These are phyloP conservation scores for Corythornis cristatus DNA, from an alignment of 2,113 vertebrate species.

Conservation along the genomic window DNA sequence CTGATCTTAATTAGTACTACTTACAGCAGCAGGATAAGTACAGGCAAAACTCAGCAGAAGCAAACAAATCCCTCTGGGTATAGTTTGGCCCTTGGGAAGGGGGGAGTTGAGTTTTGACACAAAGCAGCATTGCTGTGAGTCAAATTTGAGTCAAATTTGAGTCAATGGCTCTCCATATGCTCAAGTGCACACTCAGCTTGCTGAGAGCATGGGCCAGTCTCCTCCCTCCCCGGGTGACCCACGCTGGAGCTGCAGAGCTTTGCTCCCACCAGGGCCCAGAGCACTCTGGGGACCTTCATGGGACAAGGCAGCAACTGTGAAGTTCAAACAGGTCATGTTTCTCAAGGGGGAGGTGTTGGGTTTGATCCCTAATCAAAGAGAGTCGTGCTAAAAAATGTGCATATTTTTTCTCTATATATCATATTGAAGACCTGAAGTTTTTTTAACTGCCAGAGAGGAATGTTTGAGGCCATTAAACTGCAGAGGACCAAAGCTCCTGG, in stretches of 20 bases:
- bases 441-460: neutral
- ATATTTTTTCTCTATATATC: neutral
- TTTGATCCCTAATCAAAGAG: neutral
- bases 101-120: neutral
- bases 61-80: neutral
- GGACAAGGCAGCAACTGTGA: neutral
- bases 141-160: too few species aligned
- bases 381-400: fast-evolving
- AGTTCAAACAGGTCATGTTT: neutral
- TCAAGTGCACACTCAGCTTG: neutral
- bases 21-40: conserved; percentile 22
- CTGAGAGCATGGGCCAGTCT: neutral
- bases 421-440: neutral
- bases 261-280: fast-evolving
- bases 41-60: neutral
- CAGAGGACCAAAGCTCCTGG: neutral
- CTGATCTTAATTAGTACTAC: conserved; percentile 16
- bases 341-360: neutral
- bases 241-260: neutral
- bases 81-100: neutral
- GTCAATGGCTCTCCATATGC: fast-evolving
- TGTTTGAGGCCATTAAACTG: neutral
- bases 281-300: neutral
- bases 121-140: neutral
- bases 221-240: neutral